These are phyloP conservation scores for Hypolimnas misippus DNA, from an alignment of 2,888 invertebrate species.

Conservation along the genomic window DNA sequence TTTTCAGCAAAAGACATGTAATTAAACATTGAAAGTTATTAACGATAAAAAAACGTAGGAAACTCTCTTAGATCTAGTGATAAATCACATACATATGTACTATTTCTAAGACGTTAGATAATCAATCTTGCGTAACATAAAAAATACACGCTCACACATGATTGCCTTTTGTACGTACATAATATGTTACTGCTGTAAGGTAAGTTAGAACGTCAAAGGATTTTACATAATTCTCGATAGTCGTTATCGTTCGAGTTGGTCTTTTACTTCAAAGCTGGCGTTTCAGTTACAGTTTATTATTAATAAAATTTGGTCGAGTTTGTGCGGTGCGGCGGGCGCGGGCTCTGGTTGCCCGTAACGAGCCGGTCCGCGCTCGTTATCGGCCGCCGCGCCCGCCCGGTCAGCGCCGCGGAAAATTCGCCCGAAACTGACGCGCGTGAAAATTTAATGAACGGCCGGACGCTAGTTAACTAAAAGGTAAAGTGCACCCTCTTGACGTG, in stretches of 20 bases:
- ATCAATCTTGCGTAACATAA: background rate
- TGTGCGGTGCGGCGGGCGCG: conserved; percentile 41
- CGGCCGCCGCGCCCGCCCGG: conserved; percentile 61
- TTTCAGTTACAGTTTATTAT: conserved; percentile 83
- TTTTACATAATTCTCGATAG: conserved; percentile 80
- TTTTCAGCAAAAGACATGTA: background rate
- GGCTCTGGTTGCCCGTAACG: conserved; percentile 60
- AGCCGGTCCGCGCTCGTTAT: conserved; percentile 63
- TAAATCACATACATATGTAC: too few species aligned
- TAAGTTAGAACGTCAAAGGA: conserved; percentile 75
- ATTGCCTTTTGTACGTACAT: conserved; percentile 19
- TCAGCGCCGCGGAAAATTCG: conserved; percentile 83
- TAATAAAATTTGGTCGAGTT: conserved; percentile 79
- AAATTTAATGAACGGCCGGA: conserved; percentile 85
- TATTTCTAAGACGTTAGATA: background rate
- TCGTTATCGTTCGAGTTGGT: conserved; percentile 79
- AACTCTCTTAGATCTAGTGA: too few species aligned
- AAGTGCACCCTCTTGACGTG: conserved; percentile 85
- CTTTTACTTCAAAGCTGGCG: conserved; percentile 79
- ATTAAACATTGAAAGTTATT: background rate
- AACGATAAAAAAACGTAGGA: too few species aligned
- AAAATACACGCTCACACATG: conserved; percentile 24
- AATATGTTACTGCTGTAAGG: conserved; percentile 54
- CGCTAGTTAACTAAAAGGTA: conserved; percentile 85
- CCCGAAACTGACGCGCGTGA: conserved; percentile 84